Evolutionary conservation across 1,140 invertebrate genomes (phyloP).

Genomic region (Lucilia cuprina): DNA sequence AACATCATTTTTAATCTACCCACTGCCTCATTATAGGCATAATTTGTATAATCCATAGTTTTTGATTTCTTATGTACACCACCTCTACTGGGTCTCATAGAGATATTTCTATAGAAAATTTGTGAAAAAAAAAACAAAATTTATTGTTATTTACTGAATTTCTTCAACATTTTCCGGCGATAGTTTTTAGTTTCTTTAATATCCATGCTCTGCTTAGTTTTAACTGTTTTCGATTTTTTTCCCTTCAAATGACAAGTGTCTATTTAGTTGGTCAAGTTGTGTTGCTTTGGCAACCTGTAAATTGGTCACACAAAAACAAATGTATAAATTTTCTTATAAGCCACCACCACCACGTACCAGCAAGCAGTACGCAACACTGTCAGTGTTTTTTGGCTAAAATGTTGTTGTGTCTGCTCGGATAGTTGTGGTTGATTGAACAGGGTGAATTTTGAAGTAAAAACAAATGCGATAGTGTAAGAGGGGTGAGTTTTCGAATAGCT

Average conservation of each 20-base stretch:
- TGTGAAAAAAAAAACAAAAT: not conserved
- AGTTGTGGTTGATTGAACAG: not conserved
- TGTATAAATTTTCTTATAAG: not conserved
- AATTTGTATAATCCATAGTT: constrained; percentile 79
- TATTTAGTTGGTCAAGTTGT: constrained; percentile 19
- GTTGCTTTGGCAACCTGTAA: constrained; percentile 25
- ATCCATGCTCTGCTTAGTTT: constrained; percentile 1
- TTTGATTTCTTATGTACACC: constrained; percentile 64
- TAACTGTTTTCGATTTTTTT: constrained; percentile 13
- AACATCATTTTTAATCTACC: constrained; percentile 77
- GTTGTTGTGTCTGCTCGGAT: not conserved
- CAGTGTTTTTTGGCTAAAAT: too few species aligned
- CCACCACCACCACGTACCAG: constrained; percentile 49
- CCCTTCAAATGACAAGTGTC: constrained; percentile 7
- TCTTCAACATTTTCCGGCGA: not conserved
- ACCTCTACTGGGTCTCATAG: constrained; percentile 58
- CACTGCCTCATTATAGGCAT: constrained; percentile 82
- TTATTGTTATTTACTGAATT: constrained; percentile 16
- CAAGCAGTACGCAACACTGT: too few species aligned
- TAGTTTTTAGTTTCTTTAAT: not conserved
- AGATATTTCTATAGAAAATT: constrained; percentile 49
- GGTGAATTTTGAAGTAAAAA: not conserved
- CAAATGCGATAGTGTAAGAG: not conserved
- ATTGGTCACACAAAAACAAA: not conserved
- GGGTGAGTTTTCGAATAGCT: not conserved